These are phyloP conservation scores for Micromussa lordhowensis DNA, from an alignment of 92 coral and sea anemone species.

Conservation along the genomic window DNA sequence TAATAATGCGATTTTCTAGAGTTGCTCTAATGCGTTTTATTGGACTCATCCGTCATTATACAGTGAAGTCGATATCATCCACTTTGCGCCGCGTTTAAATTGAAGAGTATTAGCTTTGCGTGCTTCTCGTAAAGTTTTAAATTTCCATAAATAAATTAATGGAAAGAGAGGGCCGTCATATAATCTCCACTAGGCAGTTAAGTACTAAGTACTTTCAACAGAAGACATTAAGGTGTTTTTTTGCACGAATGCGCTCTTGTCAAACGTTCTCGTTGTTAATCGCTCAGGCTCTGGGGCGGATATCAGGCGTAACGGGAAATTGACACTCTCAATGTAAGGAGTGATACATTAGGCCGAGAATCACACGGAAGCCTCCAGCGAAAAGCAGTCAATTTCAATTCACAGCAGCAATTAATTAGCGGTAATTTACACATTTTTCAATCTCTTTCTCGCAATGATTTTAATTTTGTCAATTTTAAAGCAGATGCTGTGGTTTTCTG, in stretches of 20 bases:
- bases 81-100: conserved; percentile 36
- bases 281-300: conserved; percentile 26
- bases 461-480: conserved; percentile 46
- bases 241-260: conserved; percentile 1
- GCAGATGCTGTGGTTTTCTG: conserved; percentile 40
- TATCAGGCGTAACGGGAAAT: conserved; percentile 26
- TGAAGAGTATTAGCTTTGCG: conserved; percentile 38
- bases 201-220: conserved; percentile 6
- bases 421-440: conserved; percentile 44
- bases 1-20: conserved; percentile 28
- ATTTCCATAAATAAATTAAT: conserved; percentile 44
- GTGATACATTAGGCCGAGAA: conserved; percentile 33
- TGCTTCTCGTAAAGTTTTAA: conserved; percentile 30
- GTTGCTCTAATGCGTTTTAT: conserved; percentile 23
- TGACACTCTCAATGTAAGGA: conserved; percentile 23
- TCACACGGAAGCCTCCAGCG: conserved; percentile 23
- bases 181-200: conserved; percentile 5
- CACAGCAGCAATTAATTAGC: conserved; percentile 30
- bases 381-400: conserved; percentile 24
- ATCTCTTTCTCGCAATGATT: conserved; percentile 46
- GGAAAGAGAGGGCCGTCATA: conserved; percentile 11
- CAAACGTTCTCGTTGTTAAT: conserved; percentile 23
- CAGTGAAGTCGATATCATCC: conserved; percentile 26
- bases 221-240: conserved; percentile 14
- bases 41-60: conserved; percentile 24